Evolutionary conservation across 2,888 invertebrate species (phyloP).

Genomic region (Spodoptera littoralis): DNA sequence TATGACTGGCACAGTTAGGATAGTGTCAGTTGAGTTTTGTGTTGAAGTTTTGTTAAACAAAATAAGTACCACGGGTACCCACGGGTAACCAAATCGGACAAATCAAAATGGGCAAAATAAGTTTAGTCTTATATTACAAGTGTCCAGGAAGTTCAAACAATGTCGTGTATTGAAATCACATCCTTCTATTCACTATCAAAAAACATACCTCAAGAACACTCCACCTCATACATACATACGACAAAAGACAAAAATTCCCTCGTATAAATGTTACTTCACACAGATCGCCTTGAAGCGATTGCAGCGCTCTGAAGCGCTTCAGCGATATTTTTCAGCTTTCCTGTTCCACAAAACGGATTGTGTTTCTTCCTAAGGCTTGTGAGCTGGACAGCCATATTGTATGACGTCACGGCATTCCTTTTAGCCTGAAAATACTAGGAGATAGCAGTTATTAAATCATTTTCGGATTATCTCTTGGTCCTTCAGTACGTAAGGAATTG

Average conservation of each 20-base stretch:
- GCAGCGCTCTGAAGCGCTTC: conserved; percentile 22
- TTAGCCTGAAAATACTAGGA: conserved; percentile 15
- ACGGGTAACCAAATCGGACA: too few relatives aligned
- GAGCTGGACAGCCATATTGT: conserved; percentile 41
- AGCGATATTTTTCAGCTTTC: conserved; percentile 46
- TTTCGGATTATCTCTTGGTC: conserved; percentile 15
- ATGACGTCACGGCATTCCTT: conserved; percentile 27
- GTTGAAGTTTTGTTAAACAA: too few relatives aligned
- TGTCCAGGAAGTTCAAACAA: too few relatives aligned
- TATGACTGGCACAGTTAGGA: too few relatives aligned
- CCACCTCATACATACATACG: not conserved
- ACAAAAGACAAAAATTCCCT: conserved; percentile 27
- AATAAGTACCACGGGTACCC: too few relatives aligned
- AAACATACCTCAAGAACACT: not conserved
- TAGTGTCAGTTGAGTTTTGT: too few relatives aligned
- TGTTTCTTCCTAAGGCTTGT: conserved; percentile 35
- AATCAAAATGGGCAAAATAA: too few relatives aligned
- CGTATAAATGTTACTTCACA: conserved; percentile 39
- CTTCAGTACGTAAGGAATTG: conserved; percentile 11
- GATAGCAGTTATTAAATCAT: conserved; percentile 23
- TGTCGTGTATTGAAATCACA: too few relatives aligned
- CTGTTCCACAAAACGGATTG: conserved; percentile 45
- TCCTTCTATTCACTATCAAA: not conserved
- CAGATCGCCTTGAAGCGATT: conserved; percentile 36
- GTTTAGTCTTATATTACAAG: too few relatives aligned